Base-by-base conservation (phyloP, 2,888 invertebrate genomes). In the Oeneis ivallda region DNA sequence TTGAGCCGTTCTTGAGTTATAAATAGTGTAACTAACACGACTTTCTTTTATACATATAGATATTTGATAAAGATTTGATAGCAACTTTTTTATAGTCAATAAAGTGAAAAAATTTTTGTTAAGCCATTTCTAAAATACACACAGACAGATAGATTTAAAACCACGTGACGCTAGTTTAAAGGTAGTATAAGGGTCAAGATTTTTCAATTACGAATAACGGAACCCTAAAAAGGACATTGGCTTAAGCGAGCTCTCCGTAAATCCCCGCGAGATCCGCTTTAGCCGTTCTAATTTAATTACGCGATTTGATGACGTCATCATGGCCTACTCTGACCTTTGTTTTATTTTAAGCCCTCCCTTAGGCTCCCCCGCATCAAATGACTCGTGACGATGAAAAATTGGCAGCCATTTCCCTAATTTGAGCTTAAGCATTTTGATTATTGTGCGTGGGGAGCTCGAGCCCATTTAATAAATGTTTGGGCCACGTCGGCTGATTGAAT, bases 221-320 rank as follows among this genome's bases (percentile, higher is more conserved):
- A 37, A 67, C 56, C 68, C 62, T 67, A 65, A 49, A 67, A 67
- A 64, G 67, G 68, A 45, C 66, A 69, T 68, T 70, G 65, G 70
- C 70, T 69, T 72, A 65, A 68, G 70, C 65, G 73, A 68, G 56
- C 74, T 72, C 70, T 70, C 68, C 19, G 26, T 39, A 63, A 65
- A 71, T 70, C 71, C 68, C 62, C 50, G 49, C 57, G 47, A 66
- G 70, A 63, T 70, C 66, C 74, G 79, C 76, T 78, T 78, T 85
- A 84, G 71, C 66, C 74, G 79, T 76, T 77, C 78, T 85, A 84
- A 87, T 85, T 86, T 82, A 85, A 86, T 83, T 80, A 85, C 79
- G 73, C 75, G 75, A 77, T 76, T 74, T 82, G 81, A 83, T 84
- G 84, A 83, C 82, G 80, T 83, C 82, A 84, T 85, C 81, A 82